A percentile compares a stretch with the other conserved stretches of the same genome.
phyloP scores from a whole-genome alignment of 1,140 invertebrate species.

The Drosophila mayri region DNA sequence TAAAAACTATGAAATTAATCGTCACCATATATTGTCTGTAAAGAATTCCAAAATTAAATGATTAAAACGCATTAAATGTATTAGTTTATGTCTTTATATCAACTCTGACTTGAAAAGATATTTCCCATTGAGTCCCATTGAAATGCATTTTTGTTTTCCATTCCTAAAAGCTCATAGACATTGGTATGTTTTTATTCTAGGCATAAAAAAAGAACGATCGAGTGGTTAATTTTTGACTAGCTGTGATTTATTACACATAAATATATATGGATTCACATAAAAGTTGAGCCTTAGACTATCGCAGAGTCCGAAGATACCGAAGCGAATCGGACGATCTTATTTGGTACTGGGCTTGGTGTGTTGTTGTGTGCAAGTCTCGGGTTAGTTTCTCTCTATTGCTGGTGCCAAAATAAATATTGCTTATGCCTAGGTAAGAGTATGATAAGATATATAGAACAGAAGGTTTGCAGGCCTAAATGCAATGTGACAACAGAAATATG shows the following conservation, averaged over 20 bases:
- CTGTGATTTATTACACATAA: slow-evolving; percentile 56
- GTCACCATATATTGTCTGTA: too few species aligned
- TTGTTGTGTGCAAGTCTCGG: slow-evolving; percentile 39
- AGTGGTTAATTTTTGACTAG: slow-evolving; percentile 35
- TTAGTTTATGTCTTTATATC: too few species aligned
- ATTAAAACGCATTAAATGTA: too few species aligned
- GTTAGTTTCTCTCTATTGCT: slow-evolving; percentile 68
- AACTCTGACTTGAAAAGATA: neutral
- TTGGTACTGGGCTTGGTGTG: slow-evolving; percentile 53
- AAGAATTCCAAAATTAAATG: too few species aligned
- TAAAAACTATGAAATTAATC: too few species aligned
- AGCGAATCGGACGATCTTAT: slow-evolving; percentile 27
- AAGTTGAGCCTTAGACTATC: slow-evolving; percentile 52
- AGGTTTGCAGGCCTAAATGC: slow-evolving; percentile 75
- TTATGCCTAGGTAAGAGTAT: slow-evolving; percentile 70
- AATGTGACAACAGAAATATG: slow-evolving; percentile 65
- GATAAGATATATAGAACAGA: slow-evolving; percentile 67
- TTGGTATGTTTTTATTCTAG: neutral
- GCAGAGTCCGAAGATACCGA: slow-evolving; percentile 33
- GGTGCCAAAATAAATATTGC: slow-evolving; percentile 73
- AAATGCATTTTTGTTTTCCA: neutral
- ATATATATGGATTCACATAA: slow-evolving; percentile 58
- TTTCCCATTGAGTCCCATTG: neutral
- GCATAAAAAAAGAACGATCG: neutral
- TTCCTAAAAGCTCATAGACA: neutral